Base-by-base conservation (phyloP, 2,113 vertebrate species). In the Nycticorax nycticorax region DNA sequence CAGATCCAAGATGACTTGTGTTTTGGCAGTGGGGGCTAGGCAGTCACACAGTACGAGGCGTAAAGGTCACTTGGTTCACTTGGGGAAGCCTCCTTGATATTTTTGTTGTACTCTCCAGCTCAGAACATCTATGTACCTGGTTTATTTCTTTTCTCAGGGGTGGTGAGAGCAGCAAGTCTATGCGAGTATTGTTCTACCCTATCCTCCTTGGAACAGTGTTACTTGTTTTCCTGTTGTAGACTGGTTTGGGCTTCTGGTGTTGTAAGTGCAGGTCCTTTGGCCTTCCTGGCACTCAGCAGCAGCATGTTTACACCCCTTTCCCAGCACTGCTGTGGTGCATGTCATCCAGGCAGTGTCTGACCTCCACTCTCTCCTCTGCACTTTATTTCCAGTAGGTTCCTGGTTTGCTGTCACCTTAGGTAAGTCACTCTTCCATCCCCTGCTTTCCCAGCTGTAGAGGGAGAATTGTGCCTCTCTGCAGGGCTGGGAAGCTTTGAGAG, bases 401-500 rank as follows among this genome's bases (percentile, higher is more conserved):
- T 71, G 76, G 86, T 52, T 92, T 92, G 64, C 91, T 96, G 85
- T 96, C 88, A 78, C 80, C 60, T 89, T 84, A 59, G 68, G 35
- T 93, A 93, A 93, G 91, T 85, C 74, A 7, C 72, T 95, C 22
- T 81, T 80, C 88, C 76, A 83, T 79, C 52, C 30, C 7, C 60
- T 84, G 55, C 63, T 89, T 88, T 88, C 67, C 62, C 77, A 93
- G 91, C 80, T 89, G 74, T 67, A 73, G 74, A 93, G 53, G 24
- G 85, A 92, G 92, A 93, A 75, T 27, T 64, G 80, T 93, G 91
- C 73, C 86, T 75, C 56, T 95, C 69, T 92, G 77, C 81, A 79
- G 59, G 57, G 63, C 93, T 89, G 67, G 55, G 63, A 67, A 88
- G 89, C 96, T 95, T 85, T 82, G 89, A 91, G 92, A 59, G 50